Conservation (phyloP, 2,113 vertebrate species). For the Sorex araneus region DNA sequence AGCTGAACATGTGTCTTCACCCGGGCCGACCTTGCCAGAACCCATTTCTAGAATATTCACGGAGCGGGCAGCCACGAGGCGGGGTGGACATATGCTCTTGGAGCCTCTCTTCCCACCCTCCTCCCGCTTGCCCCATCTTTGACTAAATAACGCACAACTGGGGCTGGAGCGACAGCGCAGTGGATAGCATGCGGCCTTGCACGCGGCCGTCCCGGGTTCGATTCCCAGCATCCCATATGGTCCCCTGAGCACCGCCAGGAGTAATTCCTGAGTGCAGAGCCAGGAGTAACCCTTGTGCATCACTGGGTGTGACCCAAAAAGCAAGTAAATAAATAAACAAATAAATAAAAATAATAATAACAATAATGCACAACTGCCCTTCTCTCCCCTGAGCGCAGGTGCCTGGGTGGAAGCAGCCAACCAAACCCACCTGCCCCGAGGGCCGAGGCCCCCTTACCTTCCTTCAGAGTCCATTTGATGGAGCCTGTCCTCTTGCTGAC, state of each 20-base stretch:
- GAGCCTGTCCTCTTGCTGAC: conserved; percentile 97
- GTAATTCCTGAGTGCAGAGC: too few relatives aligned
- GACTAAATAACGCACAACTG: conserved; percentile 8
- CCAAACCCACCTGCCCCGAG: not conserved
- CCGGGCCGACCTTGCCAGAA: conserved; percentile 57
- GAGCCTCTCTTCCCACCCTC: not conserved
- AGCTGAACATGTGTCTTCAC: conserved; percentile 21
- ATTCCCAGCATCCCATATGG: too few relatives aligned
- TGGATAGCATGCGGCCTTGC: too few relatives aligned
- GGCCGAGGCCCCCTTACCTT: conserved; percentile 91
- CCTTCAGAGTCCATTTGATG: conserved; percentile 99
- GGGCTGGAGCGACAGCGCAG: too few relatives aligned
- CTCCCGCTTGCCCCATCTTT: not conserved
- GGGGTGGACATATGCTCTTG: not conserved
- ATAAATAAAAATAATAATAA: too few relatives aligned
- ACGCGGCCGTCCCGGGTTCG: too few relatives aligned
- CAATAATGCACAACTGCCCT: not conserved
- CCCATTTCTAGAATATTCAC: not conserved
- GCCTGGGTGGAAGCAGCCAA: not conserved
- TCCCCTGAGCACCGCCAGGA: too few relatives aligned
- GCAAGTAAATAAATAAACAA: too few relatives aligned
- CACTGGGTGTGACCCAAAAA: too few relatives aligned
- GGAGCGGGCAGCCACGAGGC: not conserved
- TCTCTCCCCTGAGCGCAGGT: not conserved
- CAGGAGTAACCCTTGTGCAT: too few relatives aligned